phyloP scores from a whole-genome alignment of 2,797 vertebrate genomes.

The Muscicapa comitata region DNA sequence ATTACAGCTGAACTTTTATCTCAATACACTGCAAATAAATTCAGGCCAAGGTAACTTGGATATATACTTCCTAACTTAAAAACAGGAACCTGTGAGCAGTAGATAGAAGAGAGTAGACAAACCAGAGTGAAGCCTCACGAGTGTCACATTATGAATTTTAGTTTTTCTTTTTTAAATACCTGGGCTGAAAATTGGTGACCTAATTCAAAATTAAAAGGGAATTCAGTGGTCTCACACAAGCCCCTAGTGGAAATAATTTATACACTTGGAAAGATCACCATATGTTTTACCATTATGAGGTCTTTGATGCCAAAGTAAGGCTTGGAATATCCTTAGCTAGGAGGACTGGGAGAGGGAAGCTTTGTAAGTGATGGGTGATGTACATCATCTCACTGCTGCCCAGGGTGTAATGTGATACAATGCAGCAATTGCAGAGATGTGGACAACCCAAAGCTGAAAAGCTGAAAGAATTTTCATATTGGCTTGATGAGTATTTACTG shows the following conservation, averaged over 20 bases:
- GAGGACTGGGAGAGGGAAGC: not conserved
- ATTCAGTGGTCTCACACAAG: not conserved
- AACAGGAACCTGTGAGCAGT: not conserved
- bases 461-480: not conserved
- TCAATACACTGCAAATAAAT: not conserved
- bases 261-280: not conserved
- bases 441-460: not conserved
- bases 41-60: not conserved
- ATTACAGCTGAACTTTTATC: slow-evolving; percentile 1
- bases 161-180: not conserved
- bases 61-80: not conserved
- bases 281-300: not conserved
- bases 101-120: not conserved
- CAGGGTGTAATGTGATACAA: not conserved
- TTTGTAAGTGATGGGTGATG: not conserved
- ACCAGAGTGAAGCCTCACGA: not conserved
- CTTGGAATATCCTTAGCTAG: not conserved
- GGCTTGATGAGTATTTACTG: not conserved
- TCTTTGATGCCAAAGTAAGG: not conserved
- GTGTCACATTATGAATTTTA: not conserved
- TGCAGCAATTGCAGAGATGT: not conserved
- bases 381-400: not conserved
- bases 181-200: not conserved
- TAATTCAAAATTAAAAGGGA: not conserved
- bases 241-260: not conserved